phyloP scores from a whole-genome alignment of 2,113 vertebrate species.

The Illadopsis cleaveri region DNA sequence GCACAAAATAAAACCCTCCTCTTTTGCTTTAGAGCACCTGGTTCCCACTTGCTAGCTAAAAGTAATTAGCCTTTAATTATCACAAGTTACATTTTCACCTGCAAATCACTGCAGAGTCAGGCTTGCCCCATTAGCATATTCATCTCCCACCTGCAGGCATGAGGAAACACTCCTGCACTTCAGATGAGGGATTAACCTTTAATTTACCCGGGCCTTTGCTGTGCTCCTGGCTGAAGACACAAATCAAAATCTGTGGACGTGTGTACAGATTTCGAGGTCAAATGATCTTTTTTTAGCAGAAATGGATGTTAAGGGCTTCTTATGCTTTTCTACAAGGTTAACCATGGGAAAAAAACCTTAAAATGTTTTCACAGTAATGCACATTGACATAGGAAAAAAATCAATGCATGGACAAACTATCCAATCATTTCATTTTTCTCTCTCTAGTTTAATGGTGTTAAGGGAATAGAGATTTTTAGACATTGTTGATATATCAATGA shows the following conservation, averaged over 20 bases:
- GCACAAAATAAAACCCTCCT: not conserved
- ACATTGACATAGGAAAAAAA: not conserved
- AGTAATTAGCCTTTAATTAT: slow-evolving; percentile 79
- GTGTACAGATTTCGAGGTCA: not conserved
- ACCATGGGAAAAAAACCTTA: not conserved
- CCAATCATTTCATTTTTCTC: not conserved
- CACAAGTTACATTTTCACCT: slow-evolving; percentile 74
- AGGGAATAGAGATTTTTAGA: not conserved
- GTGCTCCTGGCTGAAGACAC: not conserved
- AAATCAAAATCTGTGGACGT: accelerated
- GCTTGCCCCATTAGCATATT: slow-evolving; percentile 59
- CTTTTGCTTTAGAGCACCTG: slow-evolving; percentile 59
- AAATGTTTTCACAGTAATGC: not conserved
- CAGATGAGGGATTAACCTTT: slow-evolving; percentile 26
- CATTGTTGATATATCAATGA: not conserved
- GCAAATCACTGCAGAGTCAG: slow-evolving; percentile 57
- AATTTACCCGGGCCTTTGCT: not conserved
- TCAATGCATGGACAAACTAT: not conserved
- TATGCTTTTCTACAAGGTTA: not conserved
- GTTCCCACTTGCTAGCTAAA: slow-evolving; percentile 54
- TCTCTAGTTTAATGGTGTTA: not conserved
- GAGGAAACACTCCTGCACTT: not conserved
- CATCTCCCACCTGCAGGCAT: slow-evolving; percentile 40
- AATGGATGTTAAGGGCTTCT: not conserved
- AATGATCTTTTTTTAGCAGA: not conserved